A percentile compares a stretch with the other conserved stretches of the same genome.
phyloP scores from a whole-genome alignment of 2,888 invertebrate species.

The Erynnis tages region DNA sequence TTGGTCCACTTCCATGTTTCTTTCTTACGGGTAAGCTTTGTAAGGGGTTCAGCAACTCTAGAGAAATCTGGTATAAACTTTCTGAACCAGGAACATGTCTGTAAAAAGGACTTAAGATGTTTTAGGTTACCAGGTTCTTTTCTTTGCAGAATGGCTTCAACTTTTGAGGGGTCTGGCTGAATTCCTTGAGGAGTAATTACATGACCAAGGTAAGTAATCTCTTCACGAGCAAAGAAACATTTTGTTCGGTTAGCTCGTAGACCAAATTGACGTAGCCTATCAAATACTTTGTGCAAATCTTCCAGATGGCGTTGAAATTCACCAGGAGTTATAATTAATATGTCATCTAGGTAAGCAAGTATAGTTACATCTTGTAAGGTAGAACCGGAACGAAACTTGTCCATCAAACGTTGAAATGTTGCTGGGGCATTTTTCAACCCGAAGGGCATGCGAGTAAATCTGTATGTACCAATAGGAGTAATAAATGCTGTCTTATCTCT shows the following conservation, averaged over 20 bases:
- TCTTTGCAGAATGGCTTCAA: constrained; percentile 30
- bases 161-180: constrained; percentile 30
- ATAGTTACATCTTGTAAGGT: constrained; percentile 33
- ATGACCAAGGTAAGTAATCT: constrained; percentile 34
- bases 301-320: constrained; percentile 35
- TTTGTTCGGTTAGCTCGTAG: constrained; percentile 40
- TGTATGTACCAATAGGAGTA: constrained; percentile 41
- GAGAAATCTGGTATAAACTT: constrained; percentile 38
- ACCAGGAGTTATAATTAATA: constrained; percentile 37
- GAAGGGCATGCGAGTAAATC: constrained; percentile 45
- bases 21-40: constrained; percentile 39
- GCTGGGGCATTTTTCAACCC: constrained; percentile 43
- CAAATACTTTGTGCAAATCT: constrained; percentile 38
- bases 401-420: constrained; percentile 41
- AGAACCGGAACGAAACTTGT: constrained; percentile 32
- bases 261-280: constrained; percentile 35
- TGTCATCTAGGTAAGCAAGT: constrained; percentile 44
- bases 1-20: constrained; percentile 37
- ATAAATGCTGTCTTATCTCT: constrained; percentile 42
- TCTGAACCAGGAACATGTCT: constrained; percentile 46
- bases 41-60: constrained; percentile 39
- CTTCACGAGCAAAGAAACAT: constrained; percentile 31
- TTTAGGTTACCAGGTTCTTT: constrained; percentile 29
- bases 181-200: constrained; percentile 33
- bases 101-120: constrained; percentile 34